These are phyloP conservation scores for Diplosoma virens DNA, from an alignment of 23 tunicate species.

Conservation along the genomic window DNA sequence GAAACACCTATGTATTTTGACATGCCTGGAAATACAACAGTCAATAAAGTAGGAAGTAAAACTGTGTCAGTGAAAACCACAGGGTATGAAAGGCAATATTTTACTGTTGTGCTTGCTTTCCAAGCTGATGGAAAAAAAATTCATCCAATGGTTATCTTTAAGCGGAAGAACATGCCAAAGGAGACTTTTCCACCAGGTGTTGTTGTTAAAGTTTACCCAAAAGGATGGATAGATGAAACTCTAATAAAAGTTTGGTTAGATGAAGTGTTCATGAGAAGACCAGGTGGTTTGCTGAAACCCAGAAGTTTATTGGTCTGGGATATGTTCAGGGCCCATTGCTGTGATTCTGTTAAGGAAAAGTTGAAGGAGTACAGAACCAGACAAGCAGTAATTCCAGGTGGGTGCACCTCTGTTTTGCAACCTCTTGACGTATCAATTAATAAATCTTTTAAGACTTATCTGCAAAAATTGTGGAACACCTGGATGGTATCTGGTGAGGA, in stretches of 20 bases:
- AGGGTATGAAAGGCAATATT: constrained; percentile 30
- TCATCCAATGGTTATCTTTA: constrained; percentile 5
- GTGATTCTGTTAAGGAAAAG: constrained; percentile 14
- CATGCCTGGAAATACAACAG: constrained; percentile 31
- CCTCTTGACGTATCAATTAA: neutral
- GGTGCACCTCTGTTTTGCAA: constrained; percentile 12
- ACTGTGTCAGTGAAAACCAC: constrained; percentile 22
- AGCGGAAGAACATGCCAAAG: constrained; percentile 23
- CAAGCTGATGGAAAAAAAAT: neutral
- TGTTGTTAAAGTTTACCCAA: constrained; percentile 11
- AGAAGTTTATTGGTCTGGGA: constrained; percentile 16
- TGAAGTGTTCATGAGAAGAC: constrained; percentile 6
- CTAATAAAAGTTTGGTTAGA: neutral
- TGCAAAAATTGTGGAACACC: neutral
- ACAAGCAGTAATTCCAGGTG: constrained; percentile 32
- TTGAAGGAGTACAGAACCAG: constrained; percentile 1
- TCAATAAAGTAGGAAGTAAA: constrained; percentile 7
- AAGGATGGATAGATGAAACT: constrained; percentile 43
- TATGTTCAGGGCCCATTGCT: constrained; percentile 11
- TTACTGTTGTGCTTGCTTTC: constrained; percentile 17
- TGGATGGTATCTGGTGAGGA: constrained; percentile 12
- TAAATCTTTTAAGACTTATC: neutral
- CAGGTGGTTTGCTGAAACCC: constrained; percentile 7
- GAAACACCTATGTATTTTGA: constrained; percentile 43
- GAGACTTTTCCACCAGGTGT: constrained; percentile 37